Evolutionary conservation across 2,888 invertebrate species (phyloP), one percentile per base, ranked within the genome.

Genomic region (Callinectes sapidus): DNA sequence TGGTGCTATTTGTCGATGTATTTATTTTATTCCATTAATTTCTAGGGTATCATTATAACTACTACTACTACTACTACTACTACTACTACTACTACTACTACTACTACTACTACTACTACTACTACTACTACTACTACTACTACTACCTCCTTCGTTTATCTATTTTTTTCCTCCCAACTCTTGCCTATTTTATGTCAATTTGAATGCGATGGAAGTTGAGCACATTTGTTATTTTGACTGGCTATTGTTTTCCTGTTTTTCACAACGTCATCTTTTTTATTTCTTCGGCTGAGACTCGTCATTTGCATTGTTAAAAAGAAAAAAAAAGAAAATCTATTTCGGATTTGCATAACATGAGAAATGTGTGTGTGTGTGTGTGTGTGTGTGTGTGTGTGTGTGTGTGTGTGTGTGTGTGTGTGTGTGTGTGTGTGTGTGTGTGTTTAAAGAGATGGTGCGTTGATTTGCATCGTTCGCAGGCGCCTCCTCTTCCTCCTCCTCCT

Each of bases 51-150:
- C 35, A 81, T 28, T 35, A 81, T 32, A 32, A 14, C 35, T 81
- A 16, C 81, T 81, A 81, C 81, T 81, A 35, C 48, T 55, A 42
- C 88, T 88, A 88, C 88, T 88, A 88, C 88, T 88, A 88, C 88
- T 88, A 55, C 48, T 88, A 88, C 88, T 48, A 88, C 88, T 88
- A 48, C 88, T 88, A 55, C 88, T 88, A 88, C 88, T 88, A 88
- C 88, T 88, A 87, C 48, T 87, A 48, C 48, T 48, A 88, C 48
- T 18, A 42, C 1, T 18, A 8, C n/a, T n/a, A n/a, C n/a, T n/a
- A n/a, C n/a, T n/a, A n/a, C n/a, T 81, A 3, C 35, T 32, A 81
- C 13, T 71, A 39, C 39, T 39, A 39, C 39, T 39, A 39, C n/a
- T 71, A n/a, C 23, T 71, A n/a, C 5, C 23, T 71, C 8, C 10